Percentiles rank a stretch among this genome's conserved stretches.
phyloP scores from a whole-genome alignment of 2,113 vertebrate genomes.

The Canis aureus region DNA sequence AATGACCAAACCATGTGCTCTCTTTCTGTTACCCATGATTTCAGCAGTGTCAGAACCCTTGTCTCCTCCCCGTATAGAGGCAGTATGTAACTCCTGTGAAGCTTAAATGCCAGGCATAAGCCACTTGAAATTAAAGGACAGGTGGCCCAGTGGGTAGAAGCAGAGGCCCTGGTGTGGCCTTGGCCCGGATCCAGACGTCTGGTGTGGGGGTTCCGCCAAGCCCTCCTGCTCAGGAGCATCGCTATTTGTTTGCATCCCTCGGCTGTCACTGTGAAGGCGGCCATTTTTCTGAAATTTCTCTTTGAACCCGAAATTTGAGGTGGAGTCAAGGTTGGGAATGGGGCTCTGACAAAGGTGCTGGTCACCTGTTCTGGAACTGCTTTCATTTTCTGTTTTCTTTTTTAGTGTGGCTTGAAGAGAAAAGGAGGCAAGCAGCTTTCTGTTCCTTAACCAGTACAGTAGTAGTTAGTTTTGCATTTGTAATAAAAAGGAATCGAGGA shows the following conservation, averaged over 20 bases:
- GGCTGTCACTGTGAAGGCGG: not conserved
- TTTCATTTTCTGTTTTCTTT: not conserved
- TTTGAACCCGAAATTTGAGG: not conserved
- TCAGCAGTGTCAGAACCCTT: not conserved
- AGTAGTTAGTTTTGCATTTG: not conserved
- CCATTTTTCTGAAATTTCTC: not conserved
- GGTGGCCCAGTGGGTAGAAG: not conserved
- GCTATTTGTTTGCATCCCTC: not conserved
- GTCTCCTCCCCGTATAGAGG: not conserved
- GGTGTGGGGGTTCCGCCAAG: not conserved
- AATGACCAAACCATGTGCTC: not conserved
- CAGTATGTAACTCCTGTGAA: not conserved
- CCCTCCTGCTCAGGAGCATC: accelerated
- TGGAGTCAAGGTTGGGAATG: not conserved
- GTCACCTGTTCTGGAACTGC: not conserved
- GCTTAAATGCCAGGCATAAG: not conserved
- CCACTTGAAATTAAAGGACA: not conserved
- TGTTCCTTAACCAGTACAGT: not conserved
- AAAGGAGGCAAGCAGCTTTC: not conserved
- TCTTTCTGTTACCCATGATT: not conserved
- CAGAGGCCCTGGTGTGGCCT: not conserved
- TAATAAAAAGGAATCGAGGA: not conserved
- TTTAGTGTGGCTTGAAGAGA: not conserved
- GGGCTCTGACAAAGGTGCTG: not conserved
- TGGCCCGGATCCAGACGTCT: not conserved